Evolutionary conservation across 2,888 invertebrate species (phyloP), one percentile per base, ranked within the genome.

Genomic region (Agrotis segetum): DNA sequence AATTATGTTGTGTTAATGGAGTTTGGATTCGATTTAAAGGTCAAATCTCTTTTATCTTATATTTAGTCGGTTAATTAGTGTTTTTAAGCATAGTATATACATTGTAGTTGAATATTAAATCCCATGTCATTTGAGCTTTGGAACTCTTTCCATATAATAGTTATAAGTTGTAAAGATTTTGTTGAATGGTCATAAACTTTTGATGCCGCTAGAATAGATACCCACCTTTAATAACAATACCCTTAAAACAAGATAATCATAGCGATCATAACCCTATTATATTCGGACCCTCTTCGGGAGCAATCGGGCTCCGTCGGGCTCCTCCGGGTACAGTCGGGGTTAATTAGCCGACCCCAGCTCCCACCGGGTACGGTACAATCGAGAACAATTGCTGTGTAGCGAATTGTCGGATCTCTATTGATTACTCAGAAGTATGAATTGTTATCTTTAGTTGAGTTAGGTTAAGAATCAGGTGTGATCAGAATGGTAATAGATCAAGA

Each of bases 271-370:
- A 71, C 71, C 80, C 79, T 79, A 79, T 79, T 80, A 71, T 64
- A 68, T 56, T 73, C 60, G 59, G 66, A 61, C 79, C 76, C 68
- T 79, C 58, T 11, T 67, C 59, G 70, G 62, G 52, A 3, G 52
- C 19, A 19, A 19, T 74, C 68, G 76, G 44, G 40, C 7, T 24
- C 34, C 5, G 13, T 52, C 65, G 77, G 53, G 52, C 21, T 56
- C 52, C 60, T 68, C 62, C 71, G 78, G 82, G 87, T 86, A 87
- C 81, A 83, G 86, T 85, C 87, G 84, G 90, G 91, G 92, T 91
- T 91, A 91, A 92, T 92, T 91, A 92, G 89, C 74, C 83, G 81
- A 75, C 82, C 82, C 79, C 60, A 40, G 61, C 62, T 71, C 82
- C 77, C 84, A 64, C 74, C 63, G 64, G 81, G 58, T 65, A 52